These are phyloP conservation scores for Marmota flaviventris DNA, from an alignment of 2,113 vertebrate genomes.

Conservation along the genomic window DNA sequence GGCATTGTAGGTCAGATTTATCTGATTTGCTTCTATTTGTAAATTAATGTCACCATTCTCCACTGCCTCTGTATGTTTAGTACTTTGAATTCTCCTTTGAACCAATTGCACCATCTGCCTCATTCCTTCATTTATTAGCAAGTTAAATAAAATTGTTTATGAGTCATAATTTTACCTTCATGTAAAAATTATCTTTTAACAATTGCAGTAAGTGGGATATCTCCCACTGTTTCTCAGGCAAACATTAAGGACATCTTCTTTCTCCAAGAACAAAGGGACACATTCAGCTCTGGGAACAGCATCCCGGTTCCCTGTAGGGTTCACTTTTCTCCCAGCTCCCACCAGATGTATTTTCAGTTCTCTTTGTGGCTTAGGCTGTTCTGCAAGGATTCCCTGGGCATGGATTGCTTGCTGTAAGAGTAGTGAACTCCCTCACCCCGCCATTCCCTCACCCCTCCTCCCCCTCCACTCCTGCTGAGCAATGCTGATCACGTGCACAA, in stretches of 20 bases:
- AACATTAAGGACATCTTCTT: background rate
- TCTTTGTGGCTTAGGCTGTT: background rate
- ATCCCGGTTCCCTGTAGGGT: background rate
- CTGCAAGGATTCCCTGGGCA: too few relatives aligned
- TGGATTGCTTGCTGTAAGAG: fast-evolving
- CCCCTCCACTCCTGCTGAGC: background rate
- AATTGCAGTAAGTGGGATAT: background rate
- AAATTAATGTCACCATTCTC: background rate
- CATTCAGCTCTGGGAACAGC: background rate
- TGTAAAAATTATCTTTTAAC: background rate
- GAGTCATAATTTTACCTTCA: background rate
- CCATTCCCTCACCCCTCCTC: background rate
- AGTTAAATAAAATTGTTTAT: background rate
- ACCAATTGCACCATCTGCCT: background rate
- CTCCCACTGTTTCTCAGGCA: background rate
- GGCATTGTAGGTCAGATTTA: background rate
- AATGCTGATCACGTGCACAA: background rate
- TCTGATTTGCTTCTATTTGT: background rate
- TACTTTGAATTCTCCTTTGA: background rate
- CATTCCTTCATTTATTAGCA: background rate
- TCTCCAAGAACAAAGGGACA: background rate
- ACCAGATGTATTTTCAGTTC: background rate
- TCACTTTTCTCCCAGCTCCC: background rate
- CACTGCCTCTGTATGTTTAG: background rate
- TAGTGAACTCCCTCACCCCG: background rate